A percentile compares a stretch with the other conserved stretches of the same genome.
Conservation (phyloP, 2,113 vertebrate species). For the Montifringilla adamsi region DNA sequence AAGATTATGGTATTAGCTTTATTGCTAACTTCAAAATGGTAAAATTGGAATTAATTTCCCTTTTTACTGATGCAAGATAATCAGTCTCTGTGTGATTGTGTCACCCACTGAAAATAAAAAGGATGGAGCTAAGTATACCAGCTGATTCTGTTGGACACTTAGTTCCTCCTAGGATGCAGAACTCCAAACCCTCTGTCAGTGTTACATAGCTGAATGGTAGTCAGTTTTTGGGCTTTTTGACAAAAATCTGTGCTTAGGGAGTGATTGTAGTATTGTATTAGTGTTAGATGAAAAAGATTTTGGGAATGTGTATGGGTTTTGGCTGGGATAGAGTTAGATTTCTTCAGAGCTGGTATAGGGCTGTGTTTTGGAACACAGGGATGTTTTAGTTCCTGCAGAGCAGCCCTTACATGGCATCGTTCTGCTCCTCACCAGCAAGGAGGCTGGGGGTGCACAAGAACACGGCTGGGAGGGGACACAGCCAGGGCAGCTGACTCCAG, state of each 20-base stretch:
- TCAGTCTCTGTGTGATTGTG: not conserved
- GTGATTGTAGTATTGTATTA: not conserved
- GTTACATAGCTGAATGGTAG: not conserved
- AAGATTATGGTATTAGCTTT: not conserved
- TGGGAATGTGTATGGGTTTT: not conserved
- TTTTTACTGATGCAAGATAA: not conserved
- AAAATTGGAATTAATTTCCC: not conserved
- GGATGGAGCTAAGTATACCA: not conserved
- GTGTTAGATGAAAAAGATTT: not conserved
- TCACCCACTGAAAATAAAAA: not conserved
- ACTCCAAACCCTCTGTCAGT: not conserved
- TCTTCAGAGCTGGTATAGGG: not conserved
- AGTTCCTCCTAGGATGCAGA: not conserved
- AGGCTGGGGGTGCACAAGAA: not conserved
- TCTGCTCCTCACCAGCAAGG: not conserved
- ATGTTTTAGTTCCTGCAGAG: not conserved
- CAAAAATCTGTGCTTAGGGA: not conserved
- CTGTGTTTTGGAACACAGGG: not conserved
- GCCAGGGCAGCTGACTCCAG: not conserved
- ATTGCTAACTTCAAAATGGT: not conserved
- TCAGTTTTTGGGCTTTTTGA: not conserved
- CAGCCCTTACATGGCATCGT: not conserved
- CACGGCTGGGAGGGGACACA: not conserved
- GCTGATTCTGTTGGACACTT: not conserved
- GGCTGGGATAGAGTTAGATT: not conserved